phyloP scores from a whole-genome alignment of 37 sponge, comb jelly and placozoan genomes.

The Cladorhizidae sp. region DNA sequence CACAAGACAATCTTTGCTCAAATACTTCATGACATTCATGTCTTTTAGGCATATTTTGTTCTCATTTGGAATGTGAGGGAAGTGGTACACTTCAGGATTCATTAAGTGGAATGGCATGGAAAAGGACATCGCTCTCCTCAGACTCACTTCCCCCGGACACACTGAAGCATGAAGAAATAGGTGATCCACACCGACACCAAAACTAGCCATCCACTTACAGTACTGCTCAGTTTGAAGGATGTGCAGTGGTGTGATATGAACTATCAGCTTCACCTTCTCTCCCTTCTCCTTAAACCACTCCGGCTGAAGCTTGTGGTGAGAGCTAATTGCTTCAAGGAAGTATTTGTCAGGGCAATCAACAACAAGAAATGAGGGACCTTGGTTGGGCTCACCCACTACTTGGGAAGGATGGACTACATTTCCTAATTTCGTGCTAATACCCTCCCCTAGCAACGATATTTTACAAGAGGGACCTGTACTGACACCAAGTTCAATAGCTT shows the following conservation, averaged over 20 bases:
- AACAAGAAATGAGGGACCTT: constrained; percentile 67
- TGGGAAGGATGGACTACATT: constrained; percentile 51
- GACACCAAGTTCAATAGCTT: constrained; percentile 70
- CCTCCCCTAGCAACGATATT: constrained; percentile 34
- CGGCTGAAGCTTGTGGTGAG: constrained; percentile 11
- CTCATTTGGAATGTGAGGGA: not conserved
- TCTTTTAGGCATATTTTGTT: not conserved
- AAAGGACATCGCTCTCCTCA: constrained; percentile 23
- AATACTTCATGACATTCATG: constrained; percentile 6
- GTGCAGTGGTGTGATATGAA: constrained; percentile 57
- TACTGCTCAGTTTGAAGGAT: constrained; percentile 46
- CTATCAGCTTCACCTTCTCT: constrained; percentile 25
- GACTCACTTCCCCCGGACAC: constrained; percentile 43
- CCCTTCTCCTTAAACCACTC: constrained; percentile 5
- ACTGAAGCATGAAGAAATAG: constrained; percentile 40
- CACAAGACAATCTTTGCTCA: constrained; percentile 6
- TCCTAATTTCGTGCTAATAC: constrained; percentile 51
- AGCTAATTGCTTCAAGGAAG: constrained; percentile 8
- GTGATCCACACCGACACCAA: constrained; percentile 49
- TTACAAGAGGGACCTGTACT: constrained; percentile 23
- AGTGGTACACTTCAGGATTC: constrained; percentile 32
- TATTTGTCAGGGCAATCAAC: constrained; percentile 60
- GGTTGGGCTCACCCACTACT: constrained; percentile 42
- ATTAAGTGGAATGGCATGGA: constrained; percentile 50
- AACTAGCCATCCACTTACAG: constrained; percentile 46